phyloP scores from a whole-genome alignment of 2,113 vertebrate genomes.

The Phylloscopus trochiloides region DNA sequence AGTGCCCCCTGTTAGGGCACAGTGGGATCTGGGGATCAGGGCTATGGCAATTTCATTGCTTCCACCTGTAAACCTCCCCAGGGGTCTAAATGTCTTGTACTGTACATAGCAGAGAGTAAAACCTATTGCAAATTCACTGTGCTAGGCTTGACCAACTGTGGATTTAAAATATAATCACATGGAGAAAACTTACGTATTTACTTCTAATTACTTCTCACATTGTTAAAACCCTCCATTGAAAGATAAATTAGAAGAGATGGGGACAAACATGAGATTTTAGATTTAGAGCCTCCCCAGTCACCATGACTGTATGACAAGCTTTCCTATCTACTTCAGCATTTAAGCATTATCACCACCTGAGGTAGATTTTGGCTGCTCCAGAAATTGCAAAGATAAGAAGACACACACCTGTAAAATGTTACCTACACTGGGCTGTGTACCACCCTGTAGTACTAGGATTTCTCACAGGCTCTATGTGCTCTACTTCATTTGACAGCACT shows the following conservation, averaged over 20 bases:
- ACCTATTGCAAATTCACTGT: background rate
- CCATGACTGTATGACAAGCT: background rate
- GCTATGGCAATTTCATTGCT: background rate
- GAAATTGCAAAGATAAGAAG: background rate
- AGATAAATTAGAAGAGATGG: background rate
- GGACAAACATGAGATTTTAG: background rate
- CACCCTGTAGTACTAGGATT: background rate
- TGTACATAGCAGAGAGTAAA: background rate
- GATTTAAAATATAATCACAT: background rate
- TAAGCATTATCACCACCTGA: background rate
- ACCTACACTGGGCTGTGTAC: background rate
- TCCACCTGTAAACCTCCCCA: background rate
- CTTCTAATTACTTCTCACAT: background rate
- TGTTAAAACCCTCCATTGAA: background rate
- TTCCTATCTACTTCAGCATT: background rate
- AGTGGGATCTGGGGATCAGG: background rate
- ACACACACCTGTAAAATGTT: background rate
- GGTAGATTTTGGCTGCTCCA: background rate
- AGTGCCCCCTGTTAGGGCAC: accelerated
- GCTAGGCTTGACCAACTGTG: background rate
- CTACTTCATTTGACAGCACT: background rate
- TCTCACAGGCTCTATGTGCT: background rate
- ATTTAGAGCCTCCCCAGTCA: background rate
- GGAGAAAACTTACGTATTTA: background rate
- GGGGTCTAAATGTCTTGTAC: background rate